These are phyloP conservation scores for Aphodius sticticus DNA, from an alignment of 2,888 invertebrate species.

Conservation along the genomic window DNA sequence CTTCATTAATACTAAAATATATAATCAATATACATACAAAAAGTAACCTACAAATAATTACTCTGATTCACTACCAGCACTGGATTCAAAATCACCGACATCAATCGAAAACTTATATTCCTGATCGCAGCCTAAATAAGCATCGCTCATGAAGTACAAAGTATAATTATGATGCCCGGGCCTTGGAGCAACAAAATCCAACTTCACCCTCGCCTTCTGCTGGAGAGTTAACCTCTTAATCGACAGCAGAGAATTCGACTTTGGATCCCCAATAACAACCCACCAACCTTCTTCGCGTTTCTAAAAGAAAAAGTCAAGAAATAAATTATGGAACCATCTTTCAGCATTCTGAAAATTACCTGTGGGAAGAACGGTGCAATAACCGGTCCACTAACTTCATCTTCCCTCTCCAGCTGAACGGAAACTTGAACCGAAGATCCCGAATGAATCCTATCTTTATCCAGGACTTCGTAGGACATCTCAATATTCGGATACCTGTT, in stretches of 20 bases:
- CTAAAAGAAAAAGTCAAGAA: conserved; percentile 58
- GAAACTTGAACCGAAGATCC: conserved; percentile 90
- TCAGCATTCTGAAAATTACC: conserved; percentile 62
- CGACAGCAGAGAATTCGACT: conserved; percentile 91
- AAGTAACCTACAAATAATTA: conserved; percentile 48
- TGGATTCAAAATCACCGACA: conserved; percentile 79
- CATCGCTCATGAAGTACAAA: conserved; percentile 98
- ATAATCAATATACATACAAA: conserved; percentile 6
- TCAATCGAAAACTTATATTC: conserved; percentile 94
- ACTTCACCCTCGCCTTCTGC: conserved; percentile 84
- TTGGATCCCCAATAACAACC: conserved; percentile 98
- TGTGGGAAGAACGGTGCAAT: conserved; percentile 98
- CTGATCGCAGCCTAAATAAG: conserved; percentile 99
- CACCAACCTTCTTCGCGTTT: conserved; percentile 96
- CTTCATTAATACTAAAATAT: background rate
- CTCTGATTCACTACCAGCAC: conserved; percentile 66
- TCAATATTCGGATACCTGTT: conserved; percentile 99
- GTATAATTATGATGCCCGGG: conserved; percentile 91
- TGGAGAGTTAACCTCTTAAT: conserved; percentile 97
- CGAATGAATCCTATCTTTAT: conserved; percentile 79
- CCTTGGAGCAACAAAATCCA: conserved; percentile 94
- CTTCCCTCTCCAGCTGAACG: conserved; percentile 94
- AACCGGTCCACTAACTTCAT: conserved; percentile 95
- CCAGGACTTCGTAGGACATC: conserved; percentile 87
- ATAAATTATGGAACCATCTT: background rate